These are phyloP conservation scores for Corythornis cristatus DNA, from an alignment of 2,113 vertebrate genomes.

Conservation along the genomic window DNA sequence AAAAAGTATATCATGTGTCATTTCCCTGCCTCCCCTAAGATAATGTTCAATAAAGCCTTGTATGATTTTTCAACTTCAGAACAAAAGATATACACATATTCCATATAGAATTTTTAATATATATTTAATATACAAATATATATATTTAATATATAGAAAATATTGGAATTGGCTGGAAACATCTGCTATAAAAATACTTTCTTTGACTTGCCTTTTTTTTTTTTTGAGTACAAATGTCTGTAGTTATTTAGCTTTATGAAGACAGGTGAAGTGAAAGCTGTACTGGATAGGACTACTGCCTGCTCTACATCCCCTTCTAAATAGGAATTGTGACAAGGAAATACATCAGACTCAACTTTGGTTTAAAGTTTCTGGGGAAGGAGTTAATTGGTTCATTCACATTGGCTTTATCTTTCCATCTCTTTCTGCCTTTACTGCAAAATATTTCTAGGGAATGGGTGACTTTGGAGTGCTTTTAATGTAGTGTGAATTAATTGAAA, in stretches of 20 bases:
- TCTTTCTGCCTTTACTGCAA: background rate
- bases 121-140: too few relatives aligned
- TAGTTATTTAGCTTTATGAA: background rate
- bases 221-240: background rate
- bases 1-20: background rate
- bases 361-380: background rate
- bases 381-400: background rate
- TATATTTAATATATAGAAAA: background rate
- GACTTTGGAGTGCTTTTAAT: background rate
- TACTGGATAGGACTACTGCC: background rate
- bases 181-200: background rate
- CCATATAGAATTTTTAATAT: too few relatives aligned
- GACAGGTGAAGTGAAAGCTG: background rate
- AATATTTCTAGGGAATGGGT: background rate
- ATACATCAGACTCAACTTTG: accelerated
- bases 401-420: background rate
- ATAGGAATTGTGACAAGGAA: background rate
- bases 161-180: background rate
- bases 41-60: background rate
- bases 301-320: background rate
- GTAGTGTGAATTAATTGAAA: background rate
- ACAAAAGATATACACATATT: background rate
- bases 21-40: accelerated
- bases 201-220: background rate
- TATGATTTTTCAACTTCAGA: background rate